phyloP scores from a whole-genome alignment of 2,888 invertebrate genomes.

The Gastrophysa polygoni region DNA sequence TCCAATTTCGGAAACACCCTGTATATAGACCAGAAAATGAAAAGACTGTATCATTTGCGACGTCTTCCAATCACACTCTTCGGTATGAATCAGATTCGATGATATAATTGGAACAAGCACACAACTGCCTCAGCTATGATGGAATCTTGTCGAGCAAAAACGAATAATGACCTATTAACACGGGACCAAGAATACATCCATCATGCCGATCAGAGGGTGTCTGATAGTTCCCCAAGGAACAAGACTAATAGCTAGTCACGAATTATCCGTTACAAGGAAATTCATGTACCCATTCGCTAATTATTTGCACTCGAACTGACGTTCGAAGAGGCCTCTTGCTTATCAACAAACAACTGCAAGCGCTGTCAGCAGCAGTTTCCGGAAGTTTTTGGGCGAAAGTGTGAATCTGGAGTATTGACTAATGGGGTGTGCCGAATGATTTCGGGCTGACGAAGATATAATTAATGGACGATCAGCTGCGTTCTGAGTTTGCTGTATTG shows the following conservation, averaged over 20 bases:
- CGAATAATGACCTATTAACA: conserved; percentile 14
- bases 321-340: conserved; percentile 16
- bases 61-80: too few relatives aligned
- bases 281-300: conserved; percentile 22
- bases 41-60: too few relatives aligned
- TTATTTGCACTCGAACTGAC: conserved; percentile 26
- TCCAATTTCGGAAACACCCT: too few relatives aligned
- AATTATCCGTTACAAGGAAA: conserved; percentile 19
- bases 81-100: too few relatives aligned
- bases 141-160: not conserved
- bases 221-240: conserved; percentile 14
- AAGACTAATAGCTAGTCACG: conserved; percentile 20
- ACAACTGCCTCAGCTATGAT: too few relatives aligned
- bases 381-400: conserved; percentile 7
- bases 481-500: not conserved
- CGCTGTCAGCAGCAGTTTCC: conserved; percentile 20
- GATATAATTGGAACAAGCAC: too few relatives aligned
- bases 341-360: conserved; percentile 21
- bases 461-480: not conserved
- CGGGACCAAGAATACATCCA: conserved; percentile 7
- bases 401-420: conserved; percentile 7
- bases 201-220: conserved; percentile 6
- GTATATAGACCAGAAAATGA: too few relatives aligned
- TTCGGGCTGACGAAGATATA: not conserved
- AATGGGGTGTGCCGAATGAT: conserved; percentile 11